These are phyloP conservation scores for Yponomeuta sedellus DNA, from an alignment of 2,888 invertebrate species.

Conservation along the genomic window DNA sequence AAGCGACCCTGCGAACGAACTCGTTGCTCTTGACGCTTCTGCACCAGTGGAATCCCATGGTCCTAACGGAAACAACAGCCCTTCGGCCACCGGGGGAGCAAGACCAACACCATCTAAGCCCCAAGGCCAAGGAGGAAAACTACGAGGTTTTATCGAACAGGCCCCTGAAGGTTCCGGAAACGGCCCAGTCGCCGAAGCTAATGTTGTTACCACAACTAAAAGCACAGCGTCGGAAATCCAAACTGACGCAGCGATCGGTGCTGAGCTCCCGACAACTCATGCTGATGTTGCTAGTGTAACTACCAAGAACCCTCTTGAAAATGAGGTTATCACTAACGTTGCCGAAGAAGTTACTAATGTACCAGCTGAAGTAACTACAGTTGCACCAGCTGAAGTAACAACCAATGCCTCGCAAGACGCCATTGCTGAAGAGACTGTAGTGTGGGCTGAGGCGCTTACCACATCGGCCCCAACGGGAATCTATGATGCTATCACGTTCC, in stretches of 20 bases:
- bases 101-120: neutral
- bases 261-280: neutral
- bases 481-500: slow-evolving; percentile 4
- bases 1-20: neutral
- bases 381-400: neutral
- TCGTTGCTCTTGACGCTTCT: slow-evolving; percentile 2
- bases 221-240: neutral
- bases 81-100: neutral
- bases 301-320: neutral
- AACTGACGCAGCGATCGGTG: neutral
- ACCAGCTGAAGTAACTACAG: neutral
- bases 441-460: neutral
- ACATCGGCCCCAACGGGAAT: neutral
- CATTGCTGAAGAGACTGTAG: neutral
- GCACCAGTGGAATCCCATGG: neutral
- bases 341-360: neutral
- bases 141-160: neutral
- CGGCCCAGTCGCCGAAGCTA: neutral
- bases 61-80: slow-evolving; percentile 3
- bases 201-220: neutral
- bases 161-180: slow-evolving; percentile 3
- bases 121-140: neutral
- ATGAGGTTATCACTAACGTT: neutral
- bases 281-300: neutral
- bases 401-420: neutral